Base-by-base conservation (phyloP, 2,888 invertebrate genomes). In the Pemphredon lugubris region DNA sequence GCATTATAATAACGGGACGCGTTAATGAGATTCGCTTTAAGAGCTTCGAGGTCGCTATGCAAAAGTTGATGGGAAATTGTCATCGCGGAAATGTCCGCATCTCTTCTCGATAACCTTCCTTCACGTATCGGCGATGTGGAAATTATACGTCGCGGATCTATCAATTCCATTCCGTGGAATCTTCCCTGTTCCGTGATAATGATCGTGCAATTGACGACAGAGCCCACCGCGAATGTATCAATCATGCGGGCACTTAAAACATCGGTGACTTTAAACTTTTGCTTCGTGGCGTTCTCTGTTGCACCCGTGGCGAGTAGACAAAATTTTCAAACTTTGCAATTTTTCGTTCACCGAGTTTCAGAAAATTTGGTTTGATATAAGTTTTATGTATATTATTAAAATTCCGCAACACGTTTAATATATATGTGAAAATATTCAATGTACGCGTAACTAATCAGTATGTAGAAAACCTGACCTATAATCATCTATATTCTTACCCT, bases 61-160 rank as follows among this genome's bases (percentile, higher is more conserved):
- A 14, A 20, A 40, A 50, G 40, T 18, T n/a, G 18, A 54, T 9
- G 14, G 13, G 32, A 32, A 48, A 74, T 14, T 21, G n/a, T 65
- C 13, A 11, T 54, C 18, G 13, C 16, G 16, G 50, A 48, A 60
- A 55, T 34, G 26, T 23, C 26, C 30, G 34, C 21, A 3, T 45
- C 39, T 61, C 39, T 32, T 42, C 51, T n/a, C 6, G 42, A 51
- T 70, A 73, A 76, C 59, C 66, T 76, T 73, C 72, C 53, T 48
- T 60, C 32, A 51, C 32, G 58, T 64, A 59, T 60, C 63, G 77
- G 55, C 57, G 60, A 77, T 48, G 67, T 48, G 55, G 58, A 74
- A 77, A 77, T 77, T 71, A 77, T 48, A 71, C 18, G 58, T 18
- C 40, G 39, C 14, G 60, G 44, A 61, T 77, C 73, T 58, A 61